phyloP scores from a whole-genome alignment of 1,140 invertebrate genomes.

The Meloidogyne floridensis region DNA sequence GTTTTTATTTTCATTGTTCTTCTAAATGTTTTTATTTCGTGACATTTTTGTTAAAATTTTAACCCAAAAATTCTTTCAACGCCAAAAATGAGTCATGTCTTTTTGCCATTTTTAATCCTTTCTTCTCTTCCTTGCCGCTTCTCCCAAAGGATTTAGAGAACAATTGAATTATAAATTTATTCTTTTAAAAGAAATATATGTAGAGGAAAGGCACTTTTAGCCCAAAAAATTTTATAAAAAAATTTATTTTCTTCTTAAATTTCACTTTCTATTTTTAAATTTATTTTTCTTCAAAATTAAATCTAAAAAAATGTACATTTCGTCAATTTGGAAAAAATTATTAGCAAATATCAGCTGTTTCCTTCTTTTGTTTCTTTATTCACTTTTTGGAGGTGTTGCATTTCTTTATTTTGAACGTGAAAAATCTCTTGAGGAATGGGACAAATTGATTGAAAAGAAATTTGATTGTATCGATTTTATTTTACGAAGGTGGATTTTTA shows the following conservation, averaged over 20 bases:
- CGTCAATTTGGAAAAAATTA: conserved; percentile 13
- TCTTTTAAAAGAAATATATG: neutral
- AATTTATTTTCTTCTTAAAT: neutral
- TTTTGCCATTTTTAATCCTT: neutral
- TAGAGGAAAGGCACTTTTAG: neutral
- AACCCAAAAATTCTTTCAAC: too few relatives aligned
- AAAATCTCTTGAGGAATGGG: conserved; percentile 12
- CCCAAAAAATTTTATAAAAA: neutral
- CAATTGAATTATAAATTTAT: neutral
- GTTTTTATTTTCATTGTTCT: too few relatives aligned
- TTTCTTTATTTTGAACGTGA: conserved; percentile 21
- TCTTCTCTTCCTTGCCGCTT: neutral
- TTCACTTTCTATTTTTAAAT: neutral
- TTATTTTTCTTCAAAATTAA: too few relatives aligned
- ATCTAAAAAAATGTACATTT: conserved; percentile 11
- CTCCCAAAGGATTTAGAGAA: neutral
- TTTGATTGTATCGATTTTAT: conserved; percentile 20
- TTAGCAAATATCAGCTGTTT: conserved; percentile 29
- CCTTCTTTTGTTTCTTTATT: conserved; percentile 21
- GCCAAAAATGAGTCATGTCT: neutral
- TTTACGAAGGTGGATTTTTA: neutral
- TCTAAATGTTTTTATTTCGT: too few relatives aligned
- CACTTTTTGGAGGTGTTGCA: conserved; percentile 21
- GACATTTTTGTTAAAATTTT: too few relatives aligned
- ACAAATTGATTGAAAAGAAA: conserved; percentile 20